A percentile compares a stretch with the other conserved stretches of the same genome.
phyloP scores from a whole-genome alignment of 1,140 invertebrate species.

The Wasmannia auropunctata region DNA sequence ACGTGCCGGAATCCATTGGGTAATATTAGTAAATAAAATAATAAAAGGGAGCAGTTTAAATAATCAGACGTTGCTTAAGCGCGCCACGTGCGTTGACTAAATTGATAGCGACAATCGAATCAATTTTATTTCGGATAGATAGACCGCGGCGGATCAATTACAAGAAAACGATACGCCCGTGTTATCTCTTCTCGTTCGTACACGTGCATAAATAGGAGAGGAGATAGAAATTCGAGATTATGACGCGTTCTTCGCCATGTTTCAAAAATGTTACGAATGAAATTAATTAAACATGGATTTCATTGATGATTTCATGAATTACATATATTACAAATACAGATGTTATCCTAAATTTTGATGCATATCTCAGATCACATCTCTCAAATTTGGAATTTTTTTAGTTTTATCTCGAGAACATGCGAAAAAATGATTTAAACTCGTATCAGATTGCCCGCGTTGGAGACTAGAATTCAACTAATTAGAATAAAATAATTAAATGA shows the following conservation, averaged over 20 bases:
- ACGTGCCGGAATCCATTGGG: slow-evolving; percentile 20
- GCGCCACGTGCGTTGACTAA: neutral
- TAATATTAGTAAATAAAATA: slow-evolving; percentile 20
- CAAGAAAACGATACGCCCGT: neutral
- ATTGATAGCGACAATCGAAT: neutral
- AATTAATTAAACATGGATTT: neutral
- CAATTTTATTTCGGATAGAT: neutral
- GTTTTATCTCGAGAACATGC: neutral
- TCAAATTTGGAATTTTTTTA: no score
- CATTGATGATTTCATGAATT: no score
- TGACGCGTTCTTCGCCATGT: neutral
- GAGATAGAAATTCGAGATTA: neutral
- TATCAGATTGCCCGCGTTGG: no score
- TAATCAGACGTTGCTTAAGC: slow-evolving; percentile 20
- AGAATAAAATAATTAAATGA: no score
- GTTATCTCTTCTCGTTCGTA: neutral
- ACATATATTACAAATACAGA: neutral
- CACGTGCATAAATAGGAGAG: no score
- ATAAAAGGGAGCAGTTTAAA: slow-evolving; percentile 24
- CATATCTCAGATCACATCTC: no score
- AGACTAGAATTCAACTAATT: no score
- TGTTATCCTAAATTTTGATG: neutral
- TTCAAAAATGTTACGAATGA: neutral
- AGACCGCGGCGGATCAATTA: neutral
- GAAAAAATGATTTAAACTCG: neutral